Evolutionary conservation across 2,888 invertebrate genomes (phyloP).

Genomic region (Scaeva pyrastri): DNA sequence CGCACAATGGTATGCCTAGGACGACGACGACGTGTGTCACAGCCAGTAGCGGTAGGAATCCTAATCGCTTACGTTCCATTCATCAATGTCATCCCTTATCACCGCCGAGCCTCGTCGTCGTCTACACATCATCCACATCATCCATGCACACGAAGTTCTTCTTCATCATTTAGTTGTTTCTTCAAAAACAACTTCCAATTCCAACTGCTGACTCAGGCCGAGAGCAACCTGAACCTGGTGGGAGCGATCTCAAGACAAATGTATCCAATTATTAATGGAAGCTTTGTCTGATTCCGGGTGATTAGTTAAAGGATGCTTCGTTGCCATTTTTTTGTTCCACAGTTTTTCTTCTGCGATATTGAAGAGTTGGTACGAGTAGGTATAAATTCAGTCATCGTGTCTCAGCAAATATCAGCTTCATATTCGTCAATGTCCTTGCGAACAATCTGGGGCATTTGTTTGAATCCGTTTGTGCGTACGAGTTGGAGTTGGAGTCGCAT

Average conservation of each 20-base stretch:
- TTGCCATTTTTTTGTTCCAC: background rate
- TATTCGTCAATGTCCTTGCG: slow-evolving; percentile 73
- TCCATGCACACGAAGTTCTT: slow-evolving; percentile 17
- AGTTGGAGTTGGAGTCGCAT: background rate
- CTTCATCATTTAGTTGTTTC: slow-evolving; percentile 46
- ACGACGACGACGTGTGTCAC: slow-evolving; percentile 36
- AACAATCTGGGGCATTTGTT: slow-evolving; percentile 67
- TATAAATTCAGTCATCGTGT: slow-evolving; percentile 62
- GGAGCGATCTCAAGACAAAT: slow-evolving; percentile 59
- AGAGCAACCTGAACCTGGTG: background rate
- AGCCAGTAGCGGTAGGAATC: slow-evolving; percentile 24
- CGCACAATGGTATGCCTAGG: too few species aligned
- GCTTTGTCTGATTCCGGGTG: slow-evolving; percentile 57
- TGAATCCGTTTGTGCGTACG: slow-evolving; percentile 42
- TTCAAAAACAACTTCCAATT: slow-evolving; percentile 31
- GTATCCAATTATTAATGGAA: slow-evolving; percentile 66
- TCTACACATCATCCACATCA: slow-evolving; percentile 11
- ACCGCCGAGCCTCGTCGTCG: slow-evolving; percentile 1
- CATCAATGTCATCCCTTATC: slow-evolving; percentile 69
- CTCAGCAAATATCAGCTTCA: slow-evolving; percentile 70
- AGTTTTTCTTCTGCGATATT: background rate
- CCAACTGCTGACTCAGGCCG: slow-evolving; percentile 28
- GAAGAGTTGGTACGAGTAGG: slow-evolving; percentile 8
- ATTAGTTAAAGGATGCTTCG: slow-evolving; percentile 61
- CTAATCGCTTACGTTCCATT: slow-evolving; percentile 55